These are phyloP conservation scores for Pocota personata DNA, from an alignment of 2,888 invertebrate species.

Conservation along the genomic window DNA sequence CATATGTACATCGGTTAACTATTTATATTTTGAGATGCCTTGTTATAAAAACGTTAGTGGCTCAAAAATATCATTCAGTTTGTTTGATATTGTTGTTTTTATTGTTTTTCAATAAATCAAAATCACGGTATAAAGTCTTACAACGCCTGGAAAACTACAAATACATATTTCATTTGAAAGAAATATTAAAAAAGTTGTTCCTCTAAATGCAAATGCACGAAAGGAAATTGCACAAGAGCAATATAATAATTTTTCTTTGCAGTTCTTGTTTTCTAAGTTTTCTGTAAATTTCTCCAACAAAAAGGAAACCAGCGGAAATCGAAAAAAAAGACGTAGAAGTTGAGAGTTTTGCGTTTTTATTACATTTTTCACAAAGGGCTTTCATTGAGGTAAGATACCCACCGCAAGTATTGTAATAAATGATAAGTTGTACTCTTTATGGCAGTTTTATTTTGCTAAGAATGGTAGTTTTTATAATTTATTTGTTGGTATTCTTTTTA, in stretches of 20 bases:
- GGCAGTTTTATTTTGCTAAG: not conserved
- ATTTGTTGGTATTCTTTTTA: not conserved
- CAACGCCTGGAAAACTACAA: constrained; percentile 27
- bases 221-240: constrained; percentile 49
- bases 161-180: constrained; percentile 26
- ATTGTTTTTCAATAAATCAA: constrained; percentile 13
- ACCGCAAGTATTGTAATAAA: constrained; percentile 38
- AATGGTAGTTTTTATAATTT: constrained; percentile 23
- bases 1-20: not conserved
- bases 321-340: constrained; percentile 45
- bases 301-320: not conserved
- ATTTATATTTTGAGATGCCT: not conserved
- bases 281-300: not conserved
- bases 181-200: constrained; percentile 61
- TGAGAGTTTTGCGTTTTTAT: constrained; percentile 38
- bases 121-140: not conserved
- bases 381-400: constrained; percentile 29
- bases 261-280: constrained; percentile 9
- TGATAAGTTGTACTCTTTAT: constrained; percentile 34
- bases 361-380: constrained; percentile 36
- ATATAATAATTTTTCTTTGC: constrained; percentile 30
- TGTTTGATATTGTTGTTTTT: not conserved
- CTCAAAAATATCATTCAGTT: not conserved
- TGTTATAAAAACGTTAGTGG: not conserved
- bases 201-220: constrained; percentile 40